Evolutionary conservation across 2,797 vertebrate genomes (phyloP).

Genomic region (Hypotaenidia philippensis): DNA sequence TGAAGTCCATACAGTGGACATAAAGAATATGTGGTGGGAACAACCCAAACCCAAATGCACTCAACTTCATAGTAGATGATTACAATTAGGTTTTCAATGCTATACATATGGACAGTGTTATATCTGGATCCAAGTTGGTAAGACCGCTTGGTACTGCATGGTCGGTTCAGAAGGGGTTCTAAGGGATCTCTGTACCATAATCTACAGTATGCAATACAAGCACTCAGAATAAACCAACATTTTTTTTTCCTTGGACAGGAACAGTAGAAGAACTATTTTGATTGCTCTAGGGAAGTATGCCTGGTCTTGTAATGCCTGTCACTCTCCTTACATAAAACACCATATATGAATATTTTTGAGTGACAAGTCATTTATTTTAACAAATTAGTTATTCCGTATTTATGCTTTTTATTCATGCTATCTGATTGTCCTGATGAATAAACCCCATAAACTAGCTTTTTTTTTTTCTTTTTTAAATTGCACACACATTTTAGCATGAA

Average conservation of each 20-base stretch:
- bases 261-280: background rate
- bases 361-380: background rate
- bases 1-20: too few species aligned
- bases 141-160: fast-evolving
- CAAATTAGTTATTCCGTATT: background rate
- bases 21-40: background rate
- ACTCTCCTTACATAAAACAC: background rate
- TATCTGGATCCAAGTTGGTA: background rate
- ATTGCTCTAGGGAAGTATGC: background rate
- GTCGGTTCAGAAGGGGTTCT: background rate
- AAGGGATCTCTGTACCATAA: background rate
- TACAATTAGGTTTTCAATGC: background rate
- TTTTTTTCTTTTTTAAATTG: background rate
- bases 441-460: background rate
- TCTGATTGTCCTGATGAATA: background rate
- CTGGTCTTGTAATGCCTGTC: background rate
- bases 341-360: background rate
- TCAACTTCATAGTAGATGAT: background rate
- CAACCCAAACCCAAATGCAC: background rate
- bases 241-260: background rate
- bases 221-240: background rate
- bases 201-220: background rate
- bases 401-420: background rate
- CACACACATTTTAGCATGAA: background rate
- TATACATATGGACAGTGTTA: background rate